Evolutionary conservation across 2,888 invertebrate species (phyloP), one percentile per base, ranked within the genome.

Genomic region (Athripsodes cinereus): DNA sequence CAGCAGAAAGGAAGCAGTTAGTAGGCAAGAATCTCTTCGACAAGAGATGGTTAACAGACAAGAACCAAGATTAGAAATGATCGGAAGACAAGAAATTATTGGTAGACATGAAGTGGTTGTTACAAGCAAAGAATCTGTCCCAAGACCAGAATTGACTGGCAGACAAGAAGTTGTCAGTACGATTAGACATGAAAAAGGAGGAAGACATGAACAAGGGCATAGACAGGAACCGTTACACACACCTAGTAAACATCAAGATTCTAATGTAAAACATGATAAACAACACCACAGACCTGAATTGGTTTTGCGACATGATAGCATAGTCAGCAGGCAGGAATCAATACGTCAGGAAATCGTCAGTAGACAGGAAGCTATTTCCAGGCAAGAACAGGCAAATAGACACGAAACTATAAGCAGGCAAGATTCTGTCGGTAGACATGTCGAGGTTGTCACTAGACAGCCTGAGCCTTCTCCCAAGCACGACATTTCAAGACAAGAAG

Each of bases 401-500:
- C 47, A 47, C 2, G 55, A 55, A 50, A 20, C 50, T 5, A 19
- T 18, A 3, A 20, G 10, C 16, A 34, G 46, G 44, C 55, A 50
- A 34, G 55, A 55, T 20, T 2, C 13, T 2, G 16, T n/a, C 13
- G 13, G 16, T 13, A 3, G 47, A 20, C 55, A 49, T 3, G 50
- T 34, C 48, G 26, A 19, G 3, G 40, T 40, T 13, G 40, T 40
- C n/a, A 26, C 26, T 40, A 55, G 20, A 19, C 47, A 47, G 21
- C 34, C 55, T 8, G 34, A 19, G 31, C 19, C 19, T 35, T 20
- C 44, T 22, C 20, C 22, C 46, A 53, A 46, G 20, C 46, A 22
- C 16, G 53, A 53, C 13, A n/a, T 21, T n/a, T 1, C 22, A 8
- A 53, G 46, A 44, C 53, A 53, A 19, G 54, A 54, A 31, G 21